A percentile compares a stretch with the other conserved stretches of the same genome.
phyloP scores from a whole-genome alignment of 2,797 vertebrate genomes.

The Tachyglossus aculeatus region DNA sequence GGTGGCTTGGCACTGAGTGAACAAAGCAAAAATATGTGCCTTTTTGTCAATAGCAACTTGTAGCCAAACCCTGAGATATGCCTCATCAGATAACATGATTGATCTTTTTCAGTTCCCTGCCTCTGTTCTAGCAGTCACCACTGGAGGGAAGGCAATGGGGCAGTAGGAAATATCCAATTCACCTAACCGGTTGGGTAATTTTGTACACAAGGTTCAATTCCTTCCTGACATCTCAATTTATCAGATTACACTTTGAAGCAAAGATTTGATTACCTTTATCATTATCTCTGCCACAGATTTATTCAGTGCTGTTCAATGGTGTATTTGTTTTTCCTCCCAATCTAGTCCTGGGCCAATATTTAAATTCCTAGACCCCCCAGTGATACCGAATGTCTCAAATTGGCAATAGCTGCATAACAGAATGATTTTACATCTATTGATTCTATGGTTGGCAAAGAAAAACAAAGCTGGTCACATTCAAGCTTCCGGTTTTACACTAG shows the following conservation, averaged over 20 bases:
- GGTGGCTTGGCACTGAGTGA: neutral
- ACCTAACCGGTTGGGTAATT: neutral
- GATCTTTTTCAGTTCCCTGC: neutral
- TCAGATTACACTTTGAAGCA: neutral
- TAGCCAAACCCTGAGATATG: neutral
- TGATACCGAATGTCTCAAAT: neutral
- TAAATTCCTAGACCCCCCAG: neutral
- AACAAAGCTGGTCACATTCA: neutral
- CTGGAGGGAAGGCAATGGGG: too few relatives aligned
- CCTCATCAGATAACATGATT: neutral
- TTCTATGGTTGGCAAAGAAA: neutral
- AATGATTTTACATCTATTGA: neutral
- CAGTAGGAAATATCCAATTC: too few relatives aligned
- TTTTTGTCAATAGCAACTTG: neutral
- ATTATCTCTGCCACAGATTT: neutral
- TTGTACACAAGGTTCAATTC: neutral
- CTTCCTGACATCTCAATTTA: neutral
- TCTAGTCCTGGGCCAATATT: neutral
- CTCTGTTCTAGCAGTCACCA: too few relatives aligned
- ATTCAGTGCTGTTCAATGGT: neutral
- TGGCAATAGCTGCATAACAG: neutral
- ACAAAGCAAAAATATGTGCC: neutral
- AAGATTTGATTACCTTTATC: neutral
- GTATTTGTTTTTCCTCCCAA: neutral
- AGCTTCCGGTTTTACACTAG: too few relatives aligned